Evolutionary conservation across 2,888 invertebrate species (phyloP).

Genomic region (Xestia c-nigrum): DNA sequence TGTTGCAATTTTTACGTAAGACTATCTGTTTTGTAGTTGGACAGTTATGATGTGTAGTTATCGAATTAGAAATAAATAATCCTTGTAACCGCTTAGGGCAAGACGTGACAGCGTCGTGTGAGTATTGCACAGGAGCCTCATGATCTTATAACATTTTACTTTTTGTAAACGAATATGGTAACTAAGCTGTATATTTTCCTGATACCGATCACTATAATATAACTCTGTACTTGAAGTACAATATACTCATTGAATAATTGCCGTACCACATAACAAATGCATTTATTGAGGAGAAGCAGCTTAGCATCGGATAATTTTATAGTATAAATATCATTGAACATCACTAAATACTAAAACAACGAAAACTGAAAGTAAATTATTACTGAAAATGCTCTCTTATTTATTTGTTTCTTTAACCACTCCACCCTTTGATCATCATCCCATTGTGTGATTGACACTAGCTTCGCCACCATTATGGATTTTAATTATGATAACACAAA

Average conservation of each 20-base stretch:
- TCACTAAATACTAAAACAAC: conserved; percentile 77
- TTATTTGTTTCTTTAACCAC: conserved; percentile 45
- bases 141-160: conserved; percentile 44
- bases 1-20: conserved; percentile 70
- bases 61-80: conserved; percentile 60
- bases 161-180: conserved; percentile 50
- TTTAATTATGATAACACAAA: too few relatives aligned
- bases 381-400: conserved; percentile 72
- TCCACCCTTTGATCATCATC: not conserved
- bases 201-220: conserved; percentile 29
- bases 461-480: too few relatives aligned
- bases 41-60: conserved; percentile 56
- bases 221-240: conserved; percentile 44
- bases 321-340: conserved; percentile 67
- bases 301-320: conserved; percentile 63
- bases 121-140: conserved; percentile 47
- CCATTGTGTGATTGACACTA: not conserved
- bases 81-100: conserved; percentile 47
- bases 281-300: conserved; percentile 59
- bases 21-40: conserved; percentile 66
- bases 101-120: conserved; percentile 46
- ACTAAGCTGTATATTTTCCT: conserved; percentile 50
- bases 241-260: conserved; percentile 38
- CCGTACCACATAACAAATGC: conserved; percentile 59
- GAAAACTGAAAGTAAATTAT: conserved; percentile 79